phyloP scores from a whole-genome alignment of 1,140 invertebrate genomes.

The Theocolax elegans region DNA sequence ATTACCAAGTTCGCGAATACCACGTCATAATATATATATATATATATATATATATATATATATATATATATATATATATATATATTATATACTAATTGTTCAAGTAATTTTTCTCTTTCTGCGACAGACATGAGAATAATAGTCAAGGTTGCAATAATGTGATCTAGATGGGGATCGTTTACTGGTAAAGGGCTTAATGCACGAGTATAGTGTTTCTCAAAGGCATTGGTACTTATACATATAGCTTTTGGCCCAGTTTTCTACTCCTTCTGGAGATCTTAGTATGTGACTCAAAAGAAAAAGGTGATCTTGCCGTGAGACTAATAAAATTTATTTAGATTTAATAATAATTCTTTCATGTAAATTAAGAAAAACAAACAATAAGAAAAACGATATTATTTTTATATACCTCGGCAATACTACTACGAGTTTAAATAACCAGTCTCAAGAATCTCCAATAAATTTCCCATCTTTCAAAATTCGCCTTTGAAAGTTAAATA shows the following conservation, averaged over 20 bases:
- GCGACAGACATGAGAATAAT: slow-evolving; percentile 76
- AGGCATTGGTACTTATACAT: slow-evolving; percentile 73
- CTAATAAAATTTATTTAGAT: background rate
- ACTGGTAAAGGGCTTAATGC: slow-evolving; percentile 60
- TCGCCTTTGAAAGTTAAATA: slow-evolving; percentile 78
- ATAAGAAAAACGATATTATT: too few species aligned
- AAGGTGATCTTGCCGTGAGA: slow-evolving; percentile 82
- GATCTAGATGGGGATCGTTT: slow-evolving; percentile 74
- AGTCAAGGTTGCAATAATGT: slow-evolving; percentile 75
- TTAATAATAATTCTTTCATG: background rate
- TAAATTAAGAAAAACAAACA: too few species aligned
- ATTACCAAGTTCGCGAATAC: too few species aligned
- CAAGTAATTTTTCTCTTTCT: slow-evolving; percentile 74
- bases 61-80: too few species aligned
- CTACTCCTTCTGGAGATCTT: slow-evolving; percentile 79
- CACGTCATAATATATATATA: too few species aligned
- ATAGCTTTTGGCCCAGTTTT: slow-evolving; percentile 76
- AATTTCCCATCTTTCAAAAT: slow-evolving; percentile 73
- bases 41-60: too few species aligned
- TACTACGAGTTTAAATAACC: slow-evolving; percentile 76
- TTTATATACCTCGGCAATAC: slow-evolving; percentile 69
- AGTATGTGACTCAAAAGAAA: slow-evolving; percentile 83
- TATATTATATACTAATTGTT: too few species aligned
- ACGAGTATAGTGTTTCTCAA: slow-evolving; percentile 38
- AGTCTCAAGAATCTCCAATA: slow-evolving; percentile 72